Conservation (phyloP, 2,113 vertebrate genomes). For the Megaceryle torquata region DNA sequence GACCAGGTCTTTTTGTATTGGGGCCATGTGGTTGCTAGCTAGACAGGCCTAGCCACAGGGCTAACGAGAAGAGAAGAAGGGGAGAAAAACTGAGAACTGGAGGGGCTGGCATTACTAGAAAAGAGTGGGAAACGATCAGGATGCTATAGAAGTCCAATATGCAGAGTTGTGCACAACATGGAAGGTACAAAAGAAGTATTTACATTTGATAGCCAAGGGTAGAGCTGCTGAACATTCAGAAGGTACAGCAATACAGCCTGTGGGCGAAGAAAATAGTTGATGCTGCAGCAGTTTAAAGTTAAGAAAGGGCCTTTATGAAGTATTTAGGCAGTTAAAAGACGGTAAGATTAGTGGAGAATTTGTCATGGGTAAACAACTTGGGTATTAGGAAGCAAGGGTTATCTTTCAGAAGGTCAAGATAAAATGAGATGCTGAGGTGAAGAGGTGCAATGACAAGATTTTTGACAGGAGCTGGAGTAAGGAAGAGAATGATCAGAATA, state of each 20-base stretch:
- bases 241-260: not conserved
- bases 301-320: not conserved
- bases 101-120: not conserved
- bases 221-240: not conserved
- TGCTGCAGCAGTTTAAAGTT: not conserved
- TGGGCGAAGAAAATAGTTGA: not conserved
- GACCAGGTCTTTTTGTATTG: not conserved
- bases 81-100: not conserved
- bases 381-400: not conserved
- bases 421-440: not conserved
- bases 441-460: not conserved
- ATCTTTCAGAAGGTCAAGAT: not conserved
- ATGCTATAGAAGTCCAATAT: not conserved
- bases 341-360: not conserved
- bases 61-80: not conserved
- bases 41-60: not conserved
- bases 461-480: not conserved
- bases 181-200: not conserved
- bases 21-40: not conserved
- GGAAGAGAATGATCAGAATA: not conserved
- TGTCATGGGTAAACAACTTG: not conserved
- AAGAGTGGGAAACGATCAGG: not conserved
- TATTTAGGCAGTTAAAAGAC: not conserved
- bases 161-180: not conserved
- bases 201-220: not conserved